Percentiles rank a stretch among this genome's conserved stretches.
Conservation (phyloP, 2,113 vertebrate species). For the Bufo bufo region DNA sequence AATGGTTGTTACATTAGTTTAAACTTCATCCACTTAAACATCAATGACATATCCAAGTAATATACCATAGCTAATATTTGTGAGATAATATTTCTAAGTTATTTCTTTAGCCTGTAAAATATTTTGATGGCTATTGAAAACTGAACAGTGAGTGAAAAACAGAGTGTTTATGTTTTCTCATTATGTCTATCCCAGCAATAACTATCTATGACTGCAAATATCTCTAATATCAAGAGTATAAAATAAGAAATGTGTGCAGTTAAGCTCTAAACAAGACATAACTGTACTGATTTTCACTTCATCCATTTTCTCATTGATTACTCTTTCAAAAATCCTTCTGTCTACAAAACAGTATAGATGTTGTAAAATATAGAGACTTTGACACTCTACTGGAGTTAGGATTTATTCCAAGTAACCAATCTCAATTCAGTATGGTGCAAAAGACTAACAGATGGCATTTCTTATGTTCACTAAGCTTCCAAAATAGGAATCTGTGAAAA, state of each 20-base stretch:
- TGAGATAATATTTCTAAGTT: too few relatives aligned
- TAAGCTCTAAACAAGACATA: background rate
- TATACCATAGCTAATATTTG: too few relatives aligned
- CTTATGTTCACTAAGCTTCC: constrained; percentile 73
- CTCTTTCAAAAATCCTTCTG: constrained; percentile 53
- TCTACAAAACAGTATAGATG: constrained; percentile 54
- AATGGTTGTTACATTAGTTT: too few relatives aligned
- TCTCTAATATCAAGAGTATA: background rate
- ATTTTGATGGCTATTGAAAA: background rate
- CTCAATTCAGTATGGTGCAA: constrained; percentile 75
- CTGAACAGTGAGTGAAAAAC: background rate
- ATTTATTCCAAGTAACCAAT: constrained; percentile 69
- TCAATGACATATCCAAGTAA: too few relatives aligned
- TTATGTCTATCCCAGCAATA: background rate
- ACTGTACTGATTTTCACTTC: background rate
- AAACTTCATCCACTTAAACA: too few relatives aligned
- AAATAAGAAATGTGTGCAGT: background rate
- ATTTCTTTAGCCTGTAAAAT: background rate
- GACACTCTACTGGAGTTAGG: constrained; percentile 71
- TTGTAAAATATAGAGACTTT: constrained; percentile 62
- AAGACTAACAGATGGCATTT: constrained; percentile 74
- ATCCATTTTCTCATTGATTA: constrained; percentile 1
- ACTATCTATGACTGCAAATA: background rate
- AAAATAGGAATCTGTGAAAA: constrained; percentile 63
- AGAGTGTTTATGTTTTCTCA: background rate